Evolutionary conservation across 2,888 invertebrate species (phyloP), one percentile per base, ranked within the genome.

Genomic region (Synergus gifuensis): DNA sequence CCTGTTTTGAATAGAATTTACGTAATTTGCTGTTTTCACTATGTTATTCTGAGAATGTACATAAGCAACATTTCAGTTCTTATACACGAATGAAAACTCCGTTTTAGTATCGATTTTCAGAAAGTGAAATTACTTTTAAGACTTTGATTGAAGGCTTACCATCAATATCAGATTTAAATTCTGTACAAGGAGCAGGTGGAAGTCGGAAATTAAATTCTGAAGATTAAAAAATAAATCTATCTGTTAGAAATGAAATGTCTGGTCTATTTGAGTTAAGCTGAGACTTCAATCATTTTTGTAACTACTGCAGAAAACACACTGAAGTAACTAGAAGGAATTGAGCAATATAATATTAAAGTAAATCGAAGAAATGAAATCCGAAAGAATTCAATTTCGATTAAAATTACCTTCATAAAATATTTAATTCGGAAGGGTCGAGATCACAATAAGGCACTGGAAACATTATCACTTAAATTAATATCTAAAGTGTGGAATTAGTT

Each of bases 1-100:
- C 49, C 46, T 46, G 46, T 46, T 69, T 46, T 28, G 46, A 69
- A 69, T 46, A 28, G 46, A 9, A 1, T 49, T 14, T 16, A 28
- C 22, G 46, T 69, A 36, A 69, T 69, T 69, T 69, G 69, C 18
- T 12, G 46, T 67, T 69, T 69, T 12, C n/a, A 69, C 46, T 49
- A 46, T 49, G 46, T 69, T 69, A 18, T 49, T 69, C 16, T 28
- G 14, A 46, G 22, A 46, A 11, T 49, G 46, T 69, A 69, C 28
- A 28, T 49, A 28, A 28, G 28, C 69, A 49, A 28, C 22, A 69
- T 69, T 22, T 28, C 9, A 69, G 46, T 46, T 69, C 69, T 46
- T 9, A 49, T 49, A 28, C 49, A n/a, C 49, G 14, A 16, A 67
- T 12, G 18, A 9, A 22, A 67, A 67, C 67, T 67, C 46, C 8